Evolutionary conservation across 2,113 vertebrate species (phyloP), one percentile per base, ranked within the genome.

Genomic region (Amblyopsis rosae): DNA sequence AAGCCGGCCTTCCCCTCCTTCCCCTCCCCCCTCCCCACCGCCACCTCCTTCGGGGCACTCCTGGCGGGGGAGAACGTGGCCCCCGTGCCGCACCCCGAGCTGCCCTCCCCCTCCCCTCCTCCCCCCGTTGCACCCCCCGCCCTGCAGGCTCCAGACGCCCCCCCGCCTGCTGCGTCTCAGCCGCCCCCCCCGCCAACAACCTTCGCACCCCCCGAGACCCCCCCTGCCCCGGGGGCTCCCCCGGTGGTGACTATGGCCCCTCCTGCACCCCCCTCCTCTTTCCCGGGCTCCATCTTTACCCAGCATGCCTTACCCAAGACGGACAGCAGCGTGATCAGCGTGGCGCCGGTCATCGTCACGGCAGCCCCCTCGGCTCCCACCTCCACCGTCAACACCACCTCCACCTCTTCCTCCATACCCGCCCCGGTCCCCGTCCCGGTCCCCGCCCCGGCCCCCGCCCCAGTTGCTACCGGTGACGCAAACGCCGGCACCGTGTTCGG

Each of bases 1-100:
- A 95, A 93, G 70, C 41, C 83, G 0, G 26, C 82, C 0, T 93
- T 95, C 75, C 83, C 94, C 0, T 86, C 93, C 75, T 65, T n/a
- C 81, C 46, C 0, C 75, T 11, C 15, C 7, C 35, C 35, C 7
- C 35, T 41, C 35, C 1, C 6, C 35, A 5, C 35, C 35, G 19
- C 19, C 19, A 19, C 1, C 35, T 41, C 35, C 35, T 41, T 26
- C 2, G 26, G 26, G 26, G 26, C 26, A 26, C 26, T 26, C 26
- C 26, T 26, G 26, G 26, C 26, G 26, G 26, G 26, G 26, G 26
- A 26, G 26, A 2, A 26, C 26, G 26, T 26, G 26, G 26, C 26
- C 26, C 26, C 19, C 19, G 19, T 19, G 19, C 19, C 19, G 19
- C 19, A 1, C 19, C 19, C 26, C 26, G 26, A 26, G 26, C 26